A percentile compares a stretch with the other conserved stretches of the same genome.
These are phyloP conservation scores for Phasianus colchicus DNA, from an alignment of 2,113 vertebrate genomes.

Conservation along the genomic window DNA sequence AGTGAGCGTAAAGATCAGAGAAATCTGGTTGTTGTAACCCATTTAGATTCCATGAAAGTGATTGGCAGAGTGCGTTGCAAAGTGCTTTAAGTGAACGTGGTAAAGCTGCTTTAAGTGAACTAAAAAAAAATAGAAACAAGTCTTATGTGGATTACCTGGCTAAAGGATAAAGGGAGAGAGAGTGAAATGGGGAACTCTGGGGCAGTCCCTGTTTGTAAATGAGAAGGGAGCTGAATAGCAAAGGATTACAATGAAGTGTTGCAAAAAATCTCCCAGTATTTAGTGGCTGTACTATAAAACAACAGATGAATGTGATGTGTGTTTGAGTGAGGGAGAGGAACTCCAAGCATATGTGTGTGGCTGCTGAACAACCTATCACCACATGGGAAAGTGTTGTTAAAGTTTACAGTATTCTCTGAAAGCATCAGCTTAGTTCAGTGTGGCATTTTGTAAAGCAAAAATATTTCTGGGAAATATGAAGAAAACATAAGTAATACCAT, in stretches of 20 bases:
- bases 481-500: background rate
- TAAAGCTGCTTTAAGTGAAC: background rate
- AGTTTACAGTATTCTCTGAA: background rate
- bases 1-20: background rate
- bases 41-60: background rate
- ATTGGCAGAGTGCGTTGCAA: background rate
- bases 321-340: background rate
- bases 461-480: background rate
- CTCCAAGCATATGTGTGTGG: background rate
- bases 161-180: background rate
- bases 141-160: background rate
- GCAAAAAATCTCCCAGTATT: background rate
- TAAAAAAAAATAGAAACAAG: background rate
- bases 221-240: background rate
- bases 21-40: background rate
- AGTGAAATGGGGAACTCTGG: background rate
- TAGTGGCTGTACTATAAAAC: background rate
- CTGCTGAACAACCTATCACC: background rate
- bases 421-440: background rate
- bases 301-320: background rate
- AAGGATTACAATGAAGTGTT: background rate
- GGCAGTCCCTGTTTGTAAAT: accelerated
- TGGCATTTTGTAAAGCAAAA: background rate
- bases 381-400: background rate
- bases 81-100: background rate